Evolutionary conservation across 2,113 vertebrate species (phyloP).

Genomic region (Entomyzon cyanotis): DNA sequence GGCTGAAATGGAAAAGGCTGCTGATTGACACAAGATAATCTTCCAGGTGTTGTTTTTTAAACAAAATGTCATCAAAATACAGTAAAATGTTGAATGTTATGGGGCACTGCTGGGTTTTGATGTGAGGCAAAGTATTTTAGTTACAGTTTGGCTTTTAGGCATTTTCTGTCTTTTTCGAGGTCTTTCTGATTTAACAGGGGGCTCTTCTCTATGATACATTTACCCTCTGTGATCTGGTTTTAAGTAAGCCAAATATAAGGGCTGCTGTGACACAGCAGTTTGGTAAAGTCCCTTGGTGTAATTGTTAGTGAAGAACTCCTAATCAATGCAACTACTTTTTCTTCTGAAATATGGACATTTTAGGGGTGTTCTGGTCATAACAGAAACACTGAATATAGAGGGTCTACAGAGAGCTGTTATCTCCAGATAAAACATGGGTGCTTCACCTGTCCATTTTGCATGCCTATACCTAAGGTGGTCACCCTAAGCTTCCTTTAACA

Average conservation of each 20-base stretch:
- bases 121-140: not conserved
- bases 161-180: conserved; percentile 17
- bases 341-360: not conserved
- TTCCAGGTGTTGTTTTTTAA: not conserved
- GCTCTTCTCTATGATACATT: not conserved
- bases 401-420: not conserved
- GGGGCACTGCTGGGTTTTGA: not conserved
- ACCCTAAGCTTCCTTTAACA: not conserved
- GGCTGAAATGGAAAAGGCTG: not conserved
- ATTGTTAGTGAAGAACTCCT: conserved; percentile 7
- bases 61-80: not conserved
- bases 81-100: not conserved
- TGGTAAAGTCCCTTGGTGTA: not conserved
- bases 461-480: not conserved
- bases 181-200: not conserved
- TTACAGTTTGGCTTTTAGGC: not conserved
- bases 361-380: not conserved
- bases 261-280: conserved; percentile 34
- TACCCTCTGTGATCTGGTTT: conserved; percentile 51
- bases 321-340: not conserved
- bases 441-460: not conserved
- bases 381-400: not conserved
- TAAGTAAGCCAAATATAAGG: conserved; percentile 23
- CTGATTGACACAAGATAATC: not conserved
- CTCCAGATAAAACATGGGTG: not conserved